These are phyloP conservation scores for Phodopus roborovskii DNA, from an alignment of 2,113 vertebrate species.

Conservation along the genomic window DNA sequence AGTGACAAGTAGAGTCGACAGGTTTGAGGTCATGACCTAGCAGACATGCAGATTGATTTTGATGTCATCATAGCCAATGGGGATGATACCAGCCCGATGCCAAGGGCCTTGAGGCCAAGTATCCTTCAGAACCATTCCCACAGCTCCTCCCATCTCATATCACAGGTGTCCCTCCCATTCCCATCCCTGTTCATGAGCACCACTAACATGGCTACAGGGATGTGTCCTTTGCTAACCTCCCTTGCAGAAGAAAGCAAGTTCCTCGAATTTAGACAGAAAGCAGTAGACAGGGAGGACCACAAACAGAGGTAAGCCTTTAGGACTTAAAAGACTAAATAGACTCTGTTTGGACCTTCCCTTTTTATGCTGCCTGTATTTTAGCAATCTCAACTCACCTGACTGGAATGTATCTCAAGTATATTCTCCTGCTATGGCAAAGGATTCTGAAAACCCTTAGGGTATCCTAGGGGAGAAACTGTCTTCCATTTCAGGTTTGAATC, in stretches of 20 bases:
- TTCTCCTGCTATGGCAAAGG: constrained; percentile 98
- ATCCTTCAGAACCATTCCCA: constrained; percentile 94
- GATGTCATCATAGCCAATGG: constrained; percentile 93
- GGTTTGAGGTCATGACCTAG: constrained; percentile 86
- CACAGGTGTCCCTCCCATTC: constrained; percentile 89
- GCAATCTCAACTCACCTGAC: constrained; percentile 90
- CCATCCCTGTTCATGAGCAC: constrained; percentile 90
- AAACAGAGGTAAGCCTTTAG: constrained; percentile 68
- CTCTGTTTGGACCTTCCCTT: constrained; percentile 56
- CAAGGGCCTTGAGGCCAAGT: constrained; percentile 92
- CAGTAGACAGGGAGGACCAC: constrained; percentile 56
- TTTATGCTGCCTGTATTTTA: constrained; percentile 92
- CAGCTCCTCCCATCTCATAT: constrained; percentile 94
- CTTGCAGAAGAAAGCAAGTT: constrained; percentile 98
- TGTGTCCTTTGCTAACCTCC: constrained; percentile 96
- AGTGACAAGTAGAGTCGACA: constrained; percentile 95
- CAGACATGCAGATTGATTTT: constrained; percentile 93
- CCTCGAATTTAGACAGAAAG: constrained; percentile 96
- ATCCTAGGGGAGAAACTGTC: constrained; percentile 90
- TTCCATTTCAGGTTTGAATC: constrained; percentile 90
- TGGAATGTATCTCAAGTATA: constrained; percentile 94
- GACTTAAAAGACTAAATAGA: constrained; percentile 80
- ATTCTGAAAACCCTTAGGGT: constrained; percentile 94
- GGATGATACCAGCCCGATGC: constrained; percentile 94
- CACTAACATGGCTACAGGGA: constrained; percentile 98